Percentiles rank a stretch among this genome's conserved stretches.
These are phyloP conservation scores for Stramonita haemastoma DNA, from an alignment of 2,888 invertebrate species.

Conservation along the genomic window DNA sequence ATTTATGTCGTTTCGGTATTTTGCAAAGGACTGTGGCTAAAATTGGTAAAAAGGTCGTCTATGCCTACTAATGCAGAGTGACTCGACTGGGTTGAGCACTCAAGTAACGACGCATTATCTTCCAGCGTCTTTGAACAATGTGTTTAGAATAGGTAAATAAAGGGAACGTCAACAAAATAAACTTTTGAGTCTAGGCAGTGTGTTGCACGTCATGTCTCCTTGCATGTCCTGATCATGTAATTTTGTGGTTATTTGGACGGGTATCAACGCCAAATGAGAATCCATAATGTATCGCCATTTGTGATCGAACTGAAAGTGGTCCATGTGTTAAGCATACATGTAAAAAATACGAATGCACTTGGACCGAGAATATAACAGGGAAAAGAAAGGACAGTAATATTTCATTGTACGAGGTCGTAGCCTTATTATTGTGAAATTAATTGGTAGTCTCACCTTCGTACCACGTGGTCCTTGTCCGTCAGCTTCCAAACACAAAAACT, in stretches of 20 bases:
- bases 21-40: too few species aligned
- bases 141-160: too few species aligned
- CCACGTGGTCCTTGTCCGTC: slow-evolving; percentile 37
- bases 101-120: neutral
- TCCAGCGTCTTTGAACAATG: too few species aligned
- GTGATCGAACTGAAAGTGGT: slow-evolving; percentile 36
- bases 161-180: neutral
- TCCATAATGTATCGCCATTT: slow-evolving; percentile 38
- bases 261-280: slow-evolving; percentile 14
- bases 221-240: neutral
- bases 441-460: slow-evolving; percentile 38
- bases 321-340: slow-evolving; percentile 29
- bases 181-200: neutral
- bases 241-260: neutral
- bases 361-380: neutral
- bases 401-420: neutral
- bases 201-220: neutral
- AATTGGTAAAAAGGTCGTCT: too few species aligned
- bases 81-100: too few species aligned
- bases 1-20: too few species aligned
- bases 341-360: neutral
- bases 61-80: too few species aligned
- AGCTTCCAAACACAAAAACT: slow-evolving; percentile 36
- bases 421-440: slow-evolving; percentile 29
- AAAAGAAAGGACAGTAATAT: neutral